Conservation (phyloP, 1,140 invertebrate genomes). For the Drosophila erecta region DNA sequence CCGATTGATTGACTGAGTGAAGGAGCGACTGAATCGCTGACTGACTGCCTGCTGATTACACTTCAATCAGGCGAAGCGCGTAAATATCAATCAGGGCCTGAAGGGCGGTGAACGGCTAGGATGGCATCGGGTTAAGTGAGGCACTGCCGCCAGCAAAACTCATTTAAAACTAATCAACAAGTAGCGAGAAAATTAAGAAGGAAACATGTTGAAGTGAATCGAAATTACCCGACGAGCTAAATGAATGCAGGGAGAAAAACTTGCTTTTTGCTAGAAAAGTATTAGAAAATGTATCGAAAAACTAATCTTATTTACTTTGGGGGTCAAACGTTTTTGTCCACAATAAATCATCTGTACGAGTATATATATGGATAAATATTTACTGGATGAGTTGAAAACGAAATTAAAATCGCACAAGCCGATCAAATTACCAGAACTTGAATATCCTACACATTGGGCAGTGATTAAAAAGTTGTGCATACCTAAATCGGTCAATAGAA, state of each 20-base stretch:
- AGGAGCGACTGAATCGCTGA: slow-evolving; percentile 35
- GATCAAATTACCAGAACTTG: too few species aligned
- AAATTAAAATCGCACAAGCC: too few species aligned
- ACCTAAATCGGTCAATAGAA: background rate
- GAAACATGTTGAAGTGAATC: background rate
- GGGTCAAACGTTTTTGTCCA: too few species aligned
- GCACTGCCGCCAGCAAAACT: slow-evolving; percentile 67
- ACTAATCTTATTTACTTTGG: too few species aligned
- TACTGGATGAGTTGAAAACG: too few species aligned
- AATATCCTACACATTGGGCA: too few species aligned
- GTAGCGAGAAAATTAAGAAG: slow-evolving; percentile 51
- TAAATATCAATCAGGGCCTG: slow-evolving; percentile 71
- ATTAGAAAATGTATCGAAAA: background rate
- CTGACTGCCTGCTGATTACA: slow-evolving; percentile 73
- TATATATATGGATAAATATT: too few species aligned
- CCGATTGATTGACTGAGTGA: slow-evolving; percentile 40
- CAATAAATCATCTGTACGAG: too few species aligned
- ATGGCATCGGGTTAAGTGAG: slow-evolving; percentile 29
- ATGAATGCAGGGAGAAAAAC: background rate
- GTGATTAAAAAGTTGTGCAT: background rate
- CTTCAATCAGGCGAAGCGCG: slow-evolving; percentile 75
- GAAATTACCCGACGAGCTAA: slow-evolving; percentile 25
- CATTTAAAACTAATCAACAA: slow-evolving; percentile 83
- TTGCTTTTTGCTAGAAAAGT: background rate
- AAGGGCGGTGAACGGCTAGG: slow-evolving; percentile 22